These are phyloP conservation scores for Drosophila lacicola DNA, from an alignment of 2,888 invertebrate species.

Conservation along the genomic window DNA sequence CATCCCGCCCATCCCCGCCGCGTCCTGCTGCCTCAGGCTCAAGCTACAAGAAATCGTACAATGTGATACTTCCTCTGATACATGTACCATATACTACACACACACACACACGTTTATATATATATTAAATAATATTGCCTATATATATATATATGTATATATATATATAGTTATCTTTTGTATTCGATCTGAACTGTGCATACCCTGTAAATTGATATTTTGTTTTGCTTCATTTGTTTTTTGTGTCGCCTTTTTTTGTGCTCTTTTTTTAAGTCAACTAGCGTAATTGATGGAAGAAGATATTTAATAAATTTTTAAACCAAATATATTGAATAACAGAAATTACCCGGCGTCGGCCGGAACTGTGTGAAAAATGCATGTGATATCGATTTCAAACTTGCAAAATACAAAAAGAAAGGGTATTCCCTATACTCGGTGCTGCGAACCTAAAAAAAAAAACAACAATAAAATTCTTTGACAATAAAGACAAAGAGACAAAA, in stretches of 20 bases:
- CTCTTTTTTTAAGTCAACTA: conserved; percentile 13
- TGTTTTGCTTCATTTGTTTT: neutral
- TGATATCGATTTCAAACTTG: too few species aligned
- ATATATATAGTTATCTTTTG: conserved; percentile 13
- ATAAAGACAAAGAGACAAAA: too few species aligned
- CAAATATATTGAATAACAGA: conserved; percentile 16
- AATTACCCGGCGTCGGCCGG: too few species aligned
- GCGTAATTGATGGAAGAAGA: conserved; percentile 30
- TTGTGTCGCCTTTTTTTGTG: neutral
- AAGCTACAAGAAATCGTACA: conserved; percentile 34
- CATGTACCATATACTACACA: conserved; percentile 13
- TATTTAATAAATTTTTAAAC: conserved; percentile 46
- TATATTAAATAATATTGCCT: neutral
- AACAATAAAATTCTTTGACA: too few species aligned
- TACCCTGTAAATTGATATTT: neutral
- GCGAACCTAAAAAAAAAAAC: too few species aligned
- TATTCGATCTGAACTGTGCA: conserved; percentile 21
- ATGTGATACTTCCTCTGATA: conserved; percentile 54
- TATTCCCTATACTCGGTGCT: too few species aligned
- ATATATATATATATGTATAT: conserved; percentile 19
- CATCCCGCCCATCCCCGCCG: too few species aligned
- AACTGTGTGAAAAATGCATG: too few species aligned
- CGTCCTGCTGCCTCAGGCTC: conserved; percentile 9
- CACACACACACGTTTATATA: neutral
- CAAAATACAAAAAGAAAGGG: too few species aligned